phyloP scores from a whole-genome alignment of 2,888 invertebrate species.

The Sesamia inferens region DNA sequence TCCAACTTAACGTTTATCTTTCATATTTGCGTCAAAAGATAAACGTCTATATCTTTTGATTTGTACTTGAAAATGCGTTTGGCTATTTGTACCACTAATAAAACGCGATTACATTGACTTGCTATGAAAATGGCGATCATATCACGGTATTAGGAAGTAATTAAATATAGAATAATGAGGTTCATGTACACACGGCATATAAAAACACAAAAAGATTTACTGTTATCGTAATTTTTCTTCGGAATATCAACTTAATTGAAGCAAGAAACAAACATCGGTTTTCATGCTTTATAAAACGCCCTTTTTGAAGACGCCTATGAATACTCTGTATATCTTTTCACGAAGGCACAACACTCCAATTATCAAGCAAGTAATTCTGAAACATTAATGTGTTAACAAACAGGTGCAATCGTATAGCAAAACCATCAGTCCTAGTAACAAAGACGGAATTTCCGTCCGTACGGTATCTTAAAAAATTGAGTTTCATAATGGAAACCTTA shows the following conservation, averaged over 20 bases:
- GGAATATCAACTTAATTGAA: neutral
- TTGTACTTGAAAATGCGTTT: neutral
- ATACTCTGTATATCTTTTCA: too few species aligned
- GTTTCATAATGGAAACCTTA: too few species aligned
- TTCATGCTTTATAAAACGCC: neutral
- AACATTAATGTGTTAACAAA: neutral
- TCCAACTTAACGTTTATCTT: neutral
- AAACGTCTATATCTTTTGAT: neutral
- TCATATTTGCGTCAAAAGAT: too few species aligned
- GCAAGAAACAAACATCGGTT: neutral
- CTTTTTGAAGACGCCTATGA: neutral
- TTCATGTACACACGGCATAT: slow-evolving; percentile 31
- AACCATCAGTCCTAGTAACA: too few species aligned
- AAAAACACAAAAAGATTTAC: neutral
- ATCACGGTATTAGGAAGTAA: slow-evolving; percentile 5
- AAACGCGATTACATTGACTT: neutral
- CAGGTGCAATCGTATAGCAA: neutral
- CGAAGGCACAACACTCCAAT: neutral
- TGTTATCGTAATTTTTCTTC: neutral
- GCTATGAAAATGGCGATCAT: slow-evolving; percentile 28
- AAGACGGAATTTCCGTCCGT: too few species aligned
- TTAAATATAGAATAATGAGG: slow-evolving; percentile 6
- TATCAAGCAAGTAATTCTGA: neutral
- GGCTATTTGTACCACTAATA: neutral
- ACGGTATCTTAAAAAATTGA: too few species aligned